Base-by-base conservation (phyloP, 2,113 vertebrate species). In the Hippocampus guttulatus region DNA sequence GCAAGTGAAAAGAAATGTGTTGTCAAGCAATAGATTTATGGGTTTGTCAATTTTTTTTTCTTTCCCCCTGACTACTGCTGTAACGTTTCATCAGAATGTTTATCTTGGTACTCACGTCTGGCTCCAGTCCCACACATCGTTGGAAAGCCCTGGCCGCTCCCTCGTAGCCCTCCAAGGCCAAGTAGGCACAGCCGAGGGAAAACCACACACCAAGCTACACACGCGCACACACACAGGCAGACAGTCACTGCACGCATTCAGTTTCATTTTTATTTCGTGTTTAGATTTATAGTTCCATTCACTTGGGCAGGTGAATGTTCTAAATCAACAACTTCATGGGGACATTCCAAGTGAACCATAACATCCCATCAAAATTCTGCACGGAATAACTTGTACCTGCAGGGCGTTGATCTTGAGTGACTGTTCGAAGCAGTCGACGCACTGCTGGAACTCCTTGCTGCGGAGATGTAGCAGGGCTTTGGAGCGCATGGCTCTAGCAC, bases 201-300 rank as follows among this genome's bases (percentile, higher is more conserved):
- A 98, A 99, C 97, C 97, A 99, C 64, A 99, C 95, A 21, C 95
- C 96, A 0, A 98, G 91, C 97, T 98, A 49, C 1, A 3, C 67
- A 70, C 1, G 43, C 3, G 11, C 43, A 57, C 11, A 57, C 68
- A 75, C 58, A 47, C 51, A 64, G 55, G 18, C 18, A 21, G 7
- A 49, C 14, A 43, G 27, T 41, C 10, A 67, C 9, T 12, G 5
- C 3, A 51, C 20, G 49, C 18, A 77, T 30, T 60, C 5, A 38
- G 64, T 45, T 12, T 12, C 7, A 21, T 20, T 62, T 38, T 10
- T 20, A 40, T 62, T 20, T 62, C 5, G 23, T 16, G 23, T 5
- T 40, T 40, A n/a, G 9, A 64, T 64, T 64, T n/a, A 64, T n/a
- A n/a, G 38, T 41, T 64, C 5, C 20, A n/a, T 64, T 43, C 10